A percentile compares a stretch with the other conserved stretches of the same genome.
Conservation (phyloP, 2,888 invertebrate genomes). For the Orthosia incerta region DNA sequence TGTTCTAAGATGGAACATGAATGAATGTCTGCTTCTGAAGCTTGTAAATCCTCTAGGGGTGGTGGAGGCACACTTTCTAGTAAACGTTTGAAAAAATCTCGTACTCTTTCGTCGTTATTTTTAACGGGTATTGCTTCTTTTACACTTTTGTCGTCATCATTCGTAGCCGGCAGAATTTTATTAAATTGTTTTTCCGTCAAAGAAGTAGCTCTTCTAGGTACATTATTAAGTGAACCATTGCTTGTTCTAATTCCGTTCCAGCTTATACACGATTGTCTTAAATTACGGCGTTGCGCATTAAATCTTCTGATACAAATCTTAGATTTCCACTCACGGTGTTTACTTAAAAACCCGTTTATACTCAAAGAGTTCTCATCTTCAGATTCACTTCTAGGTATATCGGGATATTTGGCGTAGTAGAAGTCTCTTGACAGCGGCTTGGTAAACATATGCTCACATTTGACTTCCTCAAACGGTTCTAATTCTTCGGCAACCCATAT, state of each 20-base stretch:
- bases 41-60: slow-evolving; percentile 74
- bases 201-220: slow-evolving; percentile 72
- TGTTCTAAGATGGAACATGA: slow-evolving; percentile 60
- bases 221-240: slow-evolving; percentile 69
- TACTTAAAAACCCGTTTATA: slow-evolving; percentile 80
- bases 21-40: slow-evolving; percentile 48
- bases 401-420: slow-evolving; percentile 85
- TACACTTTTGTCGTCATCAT: slow-evolving; percentile 11
- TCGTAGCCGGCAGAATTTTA: slow-evolving; percentile 1
- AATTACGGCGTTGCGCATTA: slow-evolving; percentile 75
- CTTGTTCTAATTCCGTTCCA: slow-evolving; percentile 69
- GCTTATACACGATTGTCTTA: slow-evolving; percentile 68
- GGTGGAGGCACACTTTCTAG: slow-evolving; percentile 83
- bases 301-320: slow-evolving; percentile 80
- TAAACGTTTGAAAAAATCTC: slow-evolving; percentile 80
- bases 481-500: slow-evolving; percentile 85
- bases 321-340: slow-evolving; percentile 84
- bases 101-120: slow-evolving; percentile 76
- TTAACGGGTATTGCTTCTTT: slow-evolving; percentile 39
- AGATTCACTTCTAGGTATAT: slow-evolving; percentile 87
- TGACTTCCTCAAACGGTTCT: slow-evolving; percentile 87
- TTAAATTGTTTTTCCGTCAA: slow-evolving; percentile 62
- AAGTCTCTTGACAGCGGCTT: slow-evolving; percentile 85
- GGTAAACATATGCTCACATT: slow-evolving; percentile 78
- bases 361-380: slow-evolving; percentile 85